Evolutionary conservation across 2,888 invertebrate genomes (phyloP).

Genomic region (Trichopria drosophilae): DNA sequence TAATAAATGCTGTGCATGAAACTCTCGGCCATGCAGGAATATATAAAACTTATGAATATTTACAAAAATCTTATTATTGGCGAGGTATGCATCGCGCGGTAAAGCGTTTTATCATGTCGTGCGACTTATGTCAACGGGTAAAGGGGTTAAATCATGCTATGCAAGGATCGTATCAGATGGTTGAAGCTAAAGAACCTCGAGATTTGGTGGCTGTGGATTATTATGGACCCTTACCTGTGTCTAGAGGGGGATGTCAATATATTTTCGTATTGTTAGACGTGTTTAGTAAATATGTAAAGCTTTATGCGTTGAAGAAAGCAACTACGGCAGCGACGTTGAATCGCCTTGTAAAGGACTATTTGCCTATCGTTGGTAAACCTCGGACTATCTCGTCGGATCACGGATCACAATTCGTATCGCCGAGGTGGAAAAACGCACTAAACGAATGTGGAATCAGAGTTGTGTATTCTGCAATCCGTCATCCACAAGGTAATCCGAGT

Average conservation of each 20-base stretch:
- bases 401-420: slow-evolving; percentile 7
- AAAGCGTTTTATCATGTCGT: neutral
- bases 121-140: slow-evolving; percentile 1
- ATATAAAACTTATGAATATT: neutral
- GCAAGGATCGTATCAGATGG: neutral
- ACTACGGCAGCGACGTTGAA: neutral
- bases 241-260: neutral
- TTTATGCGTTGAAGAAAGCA: neutral
- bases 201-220: neutral
- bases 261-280: slow-evolving; percentile 1
- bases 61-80: no score
- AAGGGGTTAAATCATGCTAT: neutral
- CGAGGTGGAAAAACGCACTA: neutral
- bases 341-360: neutral
- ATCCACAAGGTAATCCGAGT: no score
- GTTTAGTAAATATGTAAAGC: neutral
- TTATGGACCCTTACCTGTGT: no score
- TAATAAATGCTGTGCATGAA: no score
- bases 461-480: neutral
- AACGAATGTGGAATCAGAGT: neutral
- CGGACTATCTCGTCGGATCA: slow-evolving; percentile 6
- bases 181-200: neutral
- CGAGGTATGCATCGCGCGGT: neutral
- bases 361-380: slow-evolving; percentile 2
- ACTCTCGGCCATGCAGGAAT: no score